These are phyloP conservation scores for Acanthosepion pharaonis DNA, from an alignment of 2,888 invertebrate species.

Conservation along the genomic window DNA sequence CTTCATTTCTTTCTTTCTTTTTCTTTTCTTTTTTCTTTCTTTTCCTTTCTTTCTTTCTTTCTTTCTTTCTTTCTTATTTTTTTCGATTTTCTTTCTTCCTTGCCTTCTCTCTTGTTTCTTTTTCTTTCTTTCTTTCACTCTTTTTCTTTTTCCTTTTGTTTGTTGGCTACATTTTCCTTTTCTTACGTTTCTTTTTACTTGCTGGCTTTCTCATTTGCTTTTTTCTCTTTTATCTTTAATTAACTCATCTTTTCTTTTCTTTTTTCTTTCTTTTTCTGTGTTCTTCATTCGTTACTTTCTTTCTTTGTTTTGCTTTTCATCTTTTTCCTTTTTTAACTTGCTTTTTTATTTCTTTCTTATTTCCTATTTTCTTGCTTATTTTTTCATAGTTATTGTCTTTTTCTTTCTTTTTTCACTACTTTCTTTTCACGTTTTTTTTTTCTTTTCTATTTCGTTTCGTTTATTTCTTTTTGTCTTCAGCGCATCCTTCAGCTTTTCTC, in stretches of 20 bases:
- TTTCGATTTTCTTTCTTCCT: background rate
- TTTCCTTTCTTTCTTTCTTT: no score
- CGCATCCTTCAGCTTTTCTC: background rate
- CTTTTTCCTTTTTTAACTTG: background rate
- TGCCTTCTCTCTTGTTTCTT: background rate
- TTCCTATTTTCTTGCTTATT: no score
- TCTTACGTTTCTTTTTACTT: background rate
- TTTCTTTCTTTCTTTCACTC: background rate
- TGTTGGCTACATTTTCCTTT: background rate
- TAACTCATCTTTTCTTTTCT: conserved; percentile 41
- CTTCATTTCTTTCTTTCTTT: background rate
- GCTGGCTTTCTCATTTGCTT: background rate
- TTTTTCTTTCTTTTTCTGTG: background rate
- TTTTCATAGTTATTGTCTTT: background rate
- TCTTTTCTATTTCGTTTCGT: background rate
- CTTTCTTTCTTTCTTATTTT: background rate
- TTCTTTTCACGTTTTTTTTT: background rate
- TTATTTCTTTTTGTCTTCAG: background rate
- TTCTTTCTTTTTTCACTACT: background rate
- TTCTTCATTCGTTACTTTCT: background rate
- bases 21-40: background rate
- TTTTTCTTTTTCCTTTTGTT: background rate
- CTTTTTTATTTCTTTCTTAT: no score
- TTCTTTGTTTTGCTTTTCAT: background rate
- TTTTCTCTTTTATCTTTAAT: conserved; percentile 40